phyloP scores from a whole-genome alignment of 2,888 invertebrate species.

The Pseudoips prasinana region DNA sequence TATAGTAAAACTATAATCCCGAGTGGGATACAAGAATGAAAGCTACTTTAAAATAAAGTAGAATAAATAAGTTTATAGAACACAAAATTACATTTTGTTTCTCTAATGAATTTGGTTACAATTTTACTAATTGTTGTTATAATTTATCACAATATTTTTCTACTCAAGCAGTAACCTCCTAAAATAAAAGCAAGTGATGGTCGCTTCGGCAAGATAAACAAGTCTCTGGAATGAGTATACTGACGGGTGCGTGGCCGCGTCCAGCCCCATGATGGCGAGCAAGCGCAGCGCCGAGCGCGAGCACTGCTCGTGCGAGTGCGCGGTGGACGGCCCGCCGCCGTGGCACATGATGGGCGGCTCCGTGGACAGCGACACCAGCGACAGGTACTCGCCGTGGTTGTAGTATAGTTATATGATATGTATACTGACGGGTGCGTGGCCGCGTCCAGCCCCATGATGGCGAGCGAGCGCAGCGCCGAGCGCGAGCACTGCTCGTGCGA shows the following conservation, averaged over 20 bases:
- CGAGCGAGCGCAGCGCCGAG: not conserved
- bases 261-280: conserved; percentile 55
- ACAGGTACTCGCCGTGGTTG: conserved; percentile 95
- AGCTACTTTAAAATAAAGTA: too few relatives aligned
- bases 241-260: conserved; percentile 81
- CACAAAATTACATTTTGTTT: too few relatives aligned
- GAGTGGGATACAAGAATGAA: too few relatives aligned
- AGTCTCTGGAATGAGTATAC: too few relatives aligned
- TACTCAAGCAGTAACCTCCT: too few relatives aligned
- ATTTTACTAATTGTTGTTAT: too few relatives aligned
- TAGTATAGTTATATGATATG: conserved; percentile 77
- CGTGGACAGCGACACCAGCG: conserved; percentile 94
- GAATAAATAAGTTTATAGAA: too few relatives aligned
- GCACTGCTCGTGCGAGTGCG: conserved; percentile 7
- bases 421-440: not conserved
- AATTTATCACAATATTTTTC: too few relatives aligned
- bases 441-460: not conserved
- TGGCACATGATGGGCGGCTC: conserved; percentile 97
- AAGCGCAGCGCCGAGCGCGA: not conserved
- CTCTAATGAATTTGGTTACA: too few relatives aligned
- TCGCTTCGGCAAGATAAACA: too few relatives aligned
- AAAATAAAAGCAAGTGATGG: too few relatives aligned
- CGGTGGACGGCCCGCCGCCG: conserved; percentile 86
- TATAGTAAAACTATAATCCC: too few relatives aligned
- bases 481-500: not conserved